A percentile compares a stretch with the other conserved stretches of the same genome.
These are phyloP conservation scores for Habroteleia sp. DNA, from an alignment of 2,888 invertebrate species.

Conservation along the genomic window DNA sequence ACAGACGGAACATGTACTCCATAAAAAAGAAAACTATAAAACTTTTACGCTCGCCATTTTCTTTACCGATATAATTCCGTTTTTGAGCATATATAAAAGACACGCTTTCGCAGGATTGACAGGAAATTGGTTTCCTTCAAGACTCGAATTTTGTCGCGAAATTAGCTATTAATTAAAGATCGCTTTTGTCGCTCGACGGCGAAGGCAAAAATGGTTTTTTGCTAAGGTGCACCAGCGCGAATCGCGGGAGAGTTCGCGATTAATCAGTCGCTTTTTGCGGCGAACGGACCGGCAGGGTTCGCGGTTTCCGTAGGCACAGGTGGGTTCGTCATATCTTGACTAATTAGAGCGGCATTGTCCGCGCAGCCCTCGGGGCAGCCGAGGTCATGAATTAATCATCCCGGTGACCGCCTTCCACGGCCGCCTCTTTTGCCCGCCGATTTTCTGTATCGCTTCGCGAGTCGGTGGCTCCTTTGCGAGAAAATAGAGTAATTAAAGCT, in stretches of 20 bases:
- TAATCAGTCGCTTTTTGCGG: constrained; percentile 57
- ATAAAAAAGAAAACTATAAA: too few species aligned
- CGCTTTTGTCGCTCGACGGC: too few species aligned
- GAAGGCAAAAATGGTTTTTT: neutral
- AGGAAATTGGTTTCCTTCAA: too few species aligned
- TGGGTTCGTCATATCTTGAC: constrained; percentile 75
- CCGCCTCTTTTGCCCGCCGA: constrained; percentile 58
- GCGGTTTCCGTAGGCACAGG: constrained; percentile 66
- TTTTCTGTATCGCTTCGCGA: constrained; percentile 51
- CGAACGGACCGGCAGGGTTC: constrained; percentile 20
- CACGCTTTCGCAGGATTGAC: too few species aligned
- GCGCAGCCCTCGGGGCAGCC: constrained; percentile 69
- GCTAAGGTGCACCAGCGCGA: neutral
- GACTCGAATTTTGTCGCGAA: too few species aligned
- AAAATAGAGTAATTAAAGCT: constrained; percentile 63
- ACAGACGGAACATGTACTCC: too few species aligned
- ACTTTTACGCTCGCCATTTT: too few species aligned
- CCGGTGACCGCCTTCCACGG: constrained; percentile 67
- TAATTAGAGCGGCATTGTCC: constrained; percentile 75
- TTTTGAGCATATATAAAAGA: too few species aligned
- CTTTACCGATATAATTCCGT: too few species aligned
- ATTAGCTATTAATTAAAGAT: too few species aligned
- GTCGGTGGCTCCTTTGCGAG: constrained; percentile 41
- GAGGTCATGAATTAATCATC: constrained; percentile 76
- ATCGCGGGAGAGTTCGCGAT: constrained; percentile 29